These are phyloP conservation scores for Amphipoea oculea DNA, from an alignment of 2,888 invertebrate genomes.

Conservation along the genomic window DNA sequence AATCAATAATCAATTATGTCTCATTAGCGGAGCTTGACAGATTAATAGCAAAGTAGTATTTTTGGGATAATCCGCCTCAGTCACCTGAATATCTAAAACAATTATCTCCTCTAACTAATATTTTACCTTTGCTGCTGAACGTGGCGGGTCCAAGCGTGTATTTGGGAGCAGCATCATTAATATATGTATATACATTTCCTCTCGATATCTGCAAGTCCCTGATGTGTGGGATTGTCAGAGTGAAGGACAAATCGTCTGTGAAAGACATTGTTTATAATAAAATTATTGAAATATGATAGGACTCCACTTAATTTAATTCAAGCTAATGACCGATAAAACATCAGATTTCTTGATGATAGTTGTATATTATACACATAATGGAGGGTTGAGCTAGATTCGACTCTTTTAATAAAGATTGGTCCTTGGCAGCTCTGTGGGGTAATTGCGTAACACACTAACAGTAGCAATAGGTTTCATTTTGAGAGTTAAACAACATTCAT, in stretches of 20 bases:
- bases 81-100: neutral
- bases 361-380: neutral
- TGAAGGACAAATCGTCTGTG: conserved; percentile 67
- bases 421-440: too few species aligned
- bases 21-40: too few species aligned
- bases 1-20: too few species aligned
- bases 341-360: neutral
- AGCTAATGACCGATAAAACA: neutral
- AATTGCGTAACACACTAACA: too few species aligned
- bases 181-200: conserved; percentile 61
- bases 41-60: too few species aligned
- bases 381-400: too few species aligned
- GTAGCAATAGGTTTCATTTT: too few species aligned
- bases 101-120: neutral
- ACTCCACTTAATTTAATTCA: neutral
- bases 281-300: neutral
- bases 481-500: too few species aligned
- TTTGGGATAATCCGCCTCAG: neutral
- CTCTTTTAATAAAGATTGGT: too few species aligned
- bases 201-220: conserved; percentile 52
- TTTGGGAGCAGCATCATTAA: conserved; percentile 45
- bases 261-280: neutral
- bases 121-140: conserved; percentile 18
- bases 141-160: conserved; percentile 59
- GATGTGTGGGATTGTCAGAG: conserved; percentile 68